Evolutionary conservation across 2,888 invertebrate genomes (phyloP).

Genomic region (Octonoba sinensis): DNA sequence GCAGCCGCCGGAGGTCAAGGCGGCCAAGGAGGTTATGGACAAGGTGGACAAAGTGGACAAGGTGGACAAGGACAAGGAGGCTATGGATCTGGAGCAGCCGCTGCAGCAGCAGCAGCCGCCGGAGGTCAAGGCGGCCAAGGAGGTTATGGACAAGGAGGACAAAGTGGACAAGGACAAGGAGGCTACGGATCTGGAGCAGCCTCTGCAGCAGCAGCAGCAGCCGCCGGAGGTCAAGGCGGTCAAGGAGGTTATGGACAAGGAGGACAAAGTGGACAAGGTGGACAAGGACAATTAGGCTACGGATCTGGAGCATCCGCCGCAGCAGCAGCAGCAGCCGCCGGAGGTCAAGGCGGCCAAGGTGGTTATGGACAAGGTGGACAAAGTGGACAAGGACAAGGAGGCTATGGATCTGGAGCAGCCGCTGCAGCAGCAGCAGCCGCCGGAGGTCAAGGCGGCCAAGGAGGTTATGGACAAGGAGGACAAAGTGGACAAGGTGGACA

Average conservation of each 20-base stretch:
- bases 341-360: background rate
- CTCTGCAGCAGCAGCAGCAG: background rate
- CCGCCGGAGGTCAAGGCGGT: background rate
- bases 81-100: conserved; percentile 4
- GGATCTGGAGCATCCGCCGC: background rate
- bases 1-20: background rate
- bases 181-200: background rate
- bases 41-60: background rate
- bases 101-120: conserved; percentile 26
- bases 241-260: background rate
- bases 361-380: background rate
- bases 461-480: background rate
- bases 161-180: background rate
- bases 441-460: background rate
- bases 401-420: background rate
- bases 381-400: background rate
- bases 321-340: background rate
- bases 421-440: background rate
- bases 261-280: background rate
- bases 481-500: background rate
- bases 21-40: background rate
- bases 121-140: background rate
- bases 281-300: background rate
- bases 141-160: background rate
- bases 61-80: background rate